Conservation (phyloP, 2,888 invertebrate genomes). For the Perizoma flavofasciatum region DNA sequence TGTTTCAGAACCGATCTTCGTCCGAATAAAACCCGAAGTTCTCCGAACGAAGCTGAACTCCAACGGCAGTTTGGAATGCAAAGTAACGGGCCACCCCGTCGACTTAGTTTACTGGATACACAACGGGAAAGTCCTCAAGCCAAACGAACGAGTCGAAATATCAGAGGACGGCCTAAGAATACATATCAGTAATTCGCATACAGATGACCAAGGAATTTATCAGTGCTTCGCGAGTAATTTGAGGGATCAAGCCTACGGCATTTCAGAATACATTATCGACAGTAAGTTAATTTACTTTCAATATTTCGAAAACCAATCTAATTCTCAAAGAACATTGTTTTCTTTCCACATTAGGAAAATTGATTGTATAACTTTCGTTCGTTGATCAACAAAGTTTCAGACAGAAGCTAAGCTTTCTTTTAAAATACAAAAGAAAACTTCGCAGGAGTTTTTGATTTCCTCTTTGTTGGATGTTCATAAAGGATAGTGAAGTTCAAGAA, state of each 20-base stretch:
- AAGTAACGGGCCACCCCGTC: constrained; percentile 93
- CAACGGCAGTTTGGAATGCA: constrained; percentile 94
- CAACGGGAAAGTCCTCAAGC: constrained; percentile 86
- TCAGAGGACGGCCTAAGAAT: constrained; percentile 76
- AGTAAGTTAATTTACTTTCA: constrained; percentile 79
- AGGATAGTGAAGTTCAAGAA: constrained; percentile 9
- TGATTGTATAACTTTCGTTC: constrained; percentile 51
- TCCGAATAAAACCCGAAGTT: constrained; percentile 90
- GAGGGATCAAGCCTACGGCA: constrained; percentile 93
- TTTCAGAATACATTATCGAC: constrained; percentile 91
- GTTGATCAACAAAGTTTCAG: constrained; percentile 46
- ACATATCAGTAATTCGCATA: constrained; percentile 87
- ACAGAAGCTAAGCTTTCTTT: constrained; percentile 36
- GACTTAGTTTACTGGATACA: constrained; percentile 91
- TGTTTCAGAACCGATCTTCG: constrained; percentile 88
- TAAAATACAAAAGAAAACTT: constrained; percentile 36
- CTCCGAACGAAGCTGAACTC: constrained; percentile 93
- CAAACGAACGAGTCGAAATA: constrained; percentile 84
- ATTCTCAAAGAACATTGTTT: constrained; percentile 4
- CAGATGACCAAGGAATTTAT: constrained; percentile 95
- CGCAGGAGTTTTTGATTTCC: constrained; percentile 19
- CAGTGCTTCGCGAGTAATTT: constrained; percentile 95
- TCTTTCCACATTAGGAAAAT: constrained; percentile 41
- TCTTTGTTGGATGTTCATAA: constrained; percentile 15
- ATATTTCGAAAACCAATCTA: not conserved